A percentile compares a stretch with the other conserved stretches of the same genome.
phyloP scores from a whole-genome alignment of 1,140 invertebrate genomes.

The Antheraea mylitta region DNA sequence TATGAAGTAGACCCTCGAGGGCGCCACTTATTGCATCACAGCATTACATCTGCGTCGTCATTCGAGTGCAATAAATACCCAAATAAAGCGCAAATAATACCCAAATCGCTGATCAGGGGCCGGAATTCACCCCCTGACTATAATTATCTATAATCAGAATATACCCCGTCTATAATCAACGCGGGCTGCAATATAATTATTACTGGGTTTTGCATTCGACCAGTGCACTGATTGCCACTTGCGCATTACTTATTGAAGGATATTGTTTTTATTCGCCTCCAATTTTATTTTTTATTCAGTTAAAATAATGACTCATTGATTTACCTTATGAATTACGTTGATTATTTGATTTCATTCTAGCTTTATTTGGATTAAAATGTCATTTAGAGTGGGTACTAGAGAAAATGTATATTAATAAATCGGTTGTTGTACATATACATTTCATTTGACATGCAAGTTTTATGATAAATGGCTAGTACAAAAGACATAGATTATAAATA shows the following conservation, averaged over 20 bases:
- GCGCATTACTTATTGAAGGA: constrained; percentile 32
- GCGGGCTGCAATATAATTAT: constrained; percentile 44
- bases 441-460: too few species aligned
- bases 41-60: constrained; percentile 78
- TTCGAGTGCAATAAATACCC: constrained; percentile 79
- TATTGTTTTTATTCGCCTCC: constrained; percentile 17
- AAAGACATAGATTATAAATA: too few species aligned
- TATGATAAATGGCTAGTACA: too few species aligned
- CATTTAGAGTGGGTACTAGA: too few species aligned
- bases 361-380: too few species aligned
- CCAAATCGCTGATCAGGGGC: constrained; percentile 78
- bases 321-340: too few species aligned
- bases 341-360: too few species aligned
- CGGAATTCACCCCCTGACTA: constrained; percentile 58
- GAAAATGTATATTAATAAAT: too few species aligned
- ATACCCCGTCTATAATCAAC: constrained; percentile 64
- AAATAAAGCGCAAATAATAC: constrained; percentile 80
- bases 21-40: constrained; percentile 54
- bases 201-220: constrained; percentile 51
- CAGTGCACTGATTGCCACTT: constrained; percentile 31
- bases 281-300: constrained; percentile 3
- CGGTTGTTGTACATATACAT: too few species aligned
- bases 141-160: constrained; percentile 75
- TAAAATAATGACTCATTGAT: not conserved
- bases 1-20: constrained; percentile 49